A percentile compares a stretch with the other conserved stretches of the same genome.
Evolutionary conservation across 2,888 invertebrate species (phyloP).

Genomic region (Caradrina kadenii): DNA sequence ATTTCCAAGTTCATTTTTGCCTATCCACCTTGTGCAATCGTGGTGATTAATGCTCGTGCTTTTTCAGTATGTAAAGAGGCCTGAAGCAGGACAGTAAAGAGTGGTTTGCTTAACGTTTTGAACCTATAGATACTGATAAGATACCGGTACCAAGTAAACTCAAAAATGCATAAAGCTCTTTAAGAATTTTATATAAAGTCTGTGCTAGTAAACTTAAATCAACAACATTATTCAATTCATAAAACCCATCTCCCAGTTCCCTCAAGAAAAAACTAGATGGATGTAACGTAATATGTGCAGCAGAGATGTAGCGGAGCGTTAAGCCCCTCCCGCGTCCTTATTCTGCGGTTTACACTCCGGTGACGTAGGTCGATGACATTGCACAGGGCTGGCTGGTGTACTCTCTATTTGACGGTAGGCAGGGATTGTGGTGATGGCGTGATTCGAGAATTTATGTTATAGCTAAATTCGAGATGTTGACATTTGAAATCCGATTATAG

Average conservation of each 20-base stretch:
- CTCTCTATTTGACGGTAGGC: slow-evolving; percentile 26
- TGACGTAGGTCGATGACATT: slow-evolving; percentile 63
- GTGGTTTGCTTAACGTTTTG: no score
- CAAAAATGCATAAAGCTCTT: no score
- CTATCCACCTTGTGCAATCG: no score
- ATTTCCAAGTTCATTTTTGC: no score
- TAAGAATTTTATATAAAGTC: no score
- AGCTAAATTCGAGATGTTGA: neutral
- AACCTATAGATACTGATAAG: no score
- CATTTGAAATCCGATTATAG: neutral
- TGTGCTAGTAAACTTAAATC: neutral
- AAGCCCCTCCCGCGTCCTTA: slow-evolving; percentile 59
- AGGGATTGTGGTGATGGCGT: neutral
- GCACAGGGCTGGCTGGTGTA: slow-evolving; percentile 32
- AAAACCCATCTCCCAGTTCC: slow-evolving; percentile 29
- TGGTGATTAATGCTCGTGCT: no score
- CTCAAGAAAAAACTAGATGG: slow-evolving; percentile 43
- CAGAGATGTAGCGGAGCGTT: slow-evolving; percentile 59
- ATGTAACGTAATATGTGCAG: slow-evolving; percentile 57
- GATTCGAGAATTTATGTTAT: neutral
- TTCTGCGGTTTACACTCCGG: slow-evolving; percentile 65
- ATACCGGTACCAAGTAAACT: no score
- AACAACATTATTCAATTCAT: slow-evolving; percentile 28
- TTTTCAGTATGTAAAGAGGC: no score
- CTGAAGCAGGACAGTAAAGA: no score